phyloP scores from a whole-genome alignment of 2,888 invertebrate species.

The Drosophila affinis region DNA sequence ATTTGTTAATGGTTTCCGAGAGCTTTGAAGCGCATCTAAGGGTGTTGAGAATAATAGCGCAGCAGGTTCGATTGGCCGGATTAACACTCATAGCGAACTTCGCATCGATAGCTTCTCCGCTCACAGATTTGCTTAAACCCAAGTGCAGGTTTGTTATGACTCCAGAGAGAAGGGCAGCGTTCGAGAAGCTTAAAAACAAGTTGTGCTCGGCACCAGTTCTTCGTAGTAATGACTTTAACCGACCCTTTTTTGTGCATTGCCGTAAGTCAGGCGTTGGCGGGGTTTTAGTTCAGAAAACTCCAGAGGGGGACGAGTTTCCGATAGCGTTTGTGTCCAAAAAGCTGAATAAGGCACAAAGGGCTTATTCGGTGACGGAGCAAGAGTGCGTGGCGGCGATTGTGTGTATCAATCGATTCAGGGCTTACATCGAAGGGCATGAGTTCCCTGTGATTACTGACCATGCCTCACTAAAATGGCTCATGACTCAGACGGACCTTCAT shows the following conservation, averaged over 20 bases:
- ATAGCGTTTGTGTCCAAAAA: slow-evolving; percentile 31
- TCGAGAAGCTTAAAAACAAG: not conserved
- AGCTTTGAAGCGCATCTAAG: too few relatives aligned
- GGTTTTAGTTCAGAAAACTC: slow-evolving; percentile 22
- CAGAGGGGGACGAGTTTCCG: slow-evolving; percentile 5
- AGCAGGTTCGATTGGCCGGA: slow-evolving; percentile 24
- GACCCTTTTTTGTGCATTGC: slow-evolving; percentile 37
- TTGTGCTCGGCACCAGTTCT: slow-evolving; percentile 20
- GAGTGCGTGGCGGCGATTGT: too few relatives aligned
- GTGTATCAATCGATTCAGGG: slow-evolving; percentile 33
- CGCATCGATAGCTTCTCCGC: slow-evolving; percentile 11
- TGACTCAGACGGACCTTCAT: slow-evolving; percentile 56
- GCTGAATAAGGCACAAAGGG: slow-evolving; percentile 12
- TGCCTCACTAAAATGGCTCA: slow-evolving; percentile 59
- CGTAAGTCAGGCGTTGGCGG: slow-evolving; percentile 27
- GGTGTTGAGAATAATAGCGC: too few relatives aligned
- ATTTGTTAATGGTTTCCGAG: too few relatives aligned
- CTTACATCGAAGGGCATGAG: slow-evolving; percentile 22
- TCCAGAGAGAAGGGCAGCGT: not conserved
- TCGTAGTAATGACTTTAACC: slow-evolving; percentile 30
- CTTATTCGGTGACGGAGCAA: too few relatives aligned
- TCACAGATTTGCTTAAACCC: slow-evolving; percentile 25
- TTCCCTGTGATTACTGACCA: slow-evolving; percentile 57
- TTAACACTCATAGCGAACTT: slow-evolving; percentile 18
- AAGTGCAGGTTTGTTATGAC: slow-evolving; percentile 4